Conservation (phyloP, 2,888 invertebrate species). For the Nyleta sp. region DNA sequence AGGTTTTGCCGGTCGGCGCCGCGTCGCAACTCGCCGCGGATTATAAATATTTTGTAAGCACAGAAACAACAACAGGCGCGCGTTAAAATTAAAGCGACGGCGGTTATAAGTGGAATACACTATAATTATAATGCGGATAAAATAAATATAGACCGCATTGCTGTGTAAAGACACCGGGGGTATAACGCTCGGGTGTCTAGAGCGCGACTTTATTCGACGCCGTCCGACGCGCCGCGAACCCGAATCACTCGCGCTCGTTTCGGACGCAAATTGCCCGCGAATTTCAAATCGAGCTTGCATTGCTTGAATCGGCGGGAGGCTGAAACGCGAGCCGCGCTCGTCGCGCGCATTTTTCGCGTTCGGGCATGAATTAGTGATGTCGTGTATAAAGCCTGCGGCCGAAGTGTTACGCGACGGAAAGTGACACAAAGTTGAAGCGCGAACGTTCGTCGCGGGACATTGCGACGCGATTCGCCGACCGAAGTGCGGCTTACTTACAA, state of each 20-base stretch:
- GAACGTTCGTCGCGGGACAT: conserved; percentile 2
- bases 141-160: conserved; percentile 59
- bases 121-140: conserved; percentile 63
- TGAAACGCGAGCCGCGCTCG: too few relatives aligned
- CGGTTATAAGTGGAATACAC: conserved; percentile 61
- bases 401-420: conserved; percentile 26
- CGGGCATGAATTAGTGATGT: too few relatives aligned
- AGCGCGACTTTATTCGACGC: conserved; percentile 36
- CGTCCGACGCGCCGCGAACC: conserved; percentile 47
- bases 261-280: too few relatives aligned
- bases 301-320: too few relatives aligned
- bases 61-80: conserved; percentile 55
- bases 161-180: conserved; percentile 58
- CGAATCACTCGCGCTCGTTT: conserved; percentile 26
- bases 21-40: conserved; percentile 12
- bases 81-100: conserved; percentile 64
- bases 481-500: conserved; percentile 25
- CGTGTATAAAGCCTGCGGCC: too few relatives aligned
- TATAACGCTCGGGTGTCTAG: conserved; percentile 54
- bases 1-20: neutral
- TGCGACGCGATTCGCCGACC: neutral
- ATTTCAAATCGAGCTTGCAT: too few relatives aligned
- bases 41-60: conserved; percentile 61
- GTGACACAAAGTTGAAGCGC: conserved; percentile 45
- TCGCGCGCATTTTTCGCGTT: too few relatives aligned